Base-by-base conservation (phyloP, 2,888 invertebrate species). In the Tridacna gigas region DNA sequence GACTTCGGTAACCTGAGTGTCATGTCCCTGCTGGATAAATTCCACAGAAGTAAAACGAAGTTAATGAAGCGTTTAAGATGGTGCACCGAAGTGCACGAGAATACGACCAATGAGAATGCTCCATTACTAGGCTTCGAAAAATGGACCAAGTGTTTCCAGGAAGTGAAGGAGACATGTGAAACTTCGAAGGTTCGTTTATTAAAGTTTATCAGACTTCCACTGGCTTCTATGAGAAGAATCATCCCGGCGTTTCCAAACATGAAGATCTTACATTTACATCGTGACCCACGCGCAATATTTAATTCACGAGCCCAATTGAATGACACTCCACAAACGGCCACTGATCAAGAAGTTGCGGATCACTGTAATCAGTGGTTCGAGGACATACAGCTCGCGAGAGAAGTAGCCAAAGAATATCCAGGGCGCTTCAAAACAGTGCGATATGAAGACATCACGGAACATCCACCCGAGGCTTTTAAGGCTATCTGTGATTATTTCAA, bases 211-310 rank as follows among this genome's bases (percentile, higher is more conserved):
- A n/a, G 71, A 25, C 0, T 71, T 12, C 71, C 71, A 48, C 22
- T 71, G 71, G 22, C 4, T 13, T 51, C 71, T n/a, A 45, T 37
- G n/a, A 12, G 22, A 22, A 12, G 22, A 51, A 22, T 71, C 5
- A 48, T 75, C 22, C 75, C 75, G 22, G 20, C 28, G 22, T 75
- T 75, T 63, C 75, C 75, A 20, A 75, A 75, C 63, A 75, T 75
- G 75, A 75, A 75, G 47, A 45, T 75, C 22, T 12, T 75, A 22
- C 75, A 75, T 75, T 25, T 75, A 47, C 37, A 37, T 22, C 61
- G 75, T 13, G 75, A 75, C 15, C 75, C 75, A 13, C 20, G 75
- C 3, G 75, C 48, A 2, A 75, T 75, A 45, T 75, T 75, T 47
- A 75, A 63, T 47, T 75, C 75, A 4, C 61, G 75, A 15, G 48